phyloP scores from a whole-genome alignment of 2,797 vertebrate genomes.

The Betta splendens region DNA sequence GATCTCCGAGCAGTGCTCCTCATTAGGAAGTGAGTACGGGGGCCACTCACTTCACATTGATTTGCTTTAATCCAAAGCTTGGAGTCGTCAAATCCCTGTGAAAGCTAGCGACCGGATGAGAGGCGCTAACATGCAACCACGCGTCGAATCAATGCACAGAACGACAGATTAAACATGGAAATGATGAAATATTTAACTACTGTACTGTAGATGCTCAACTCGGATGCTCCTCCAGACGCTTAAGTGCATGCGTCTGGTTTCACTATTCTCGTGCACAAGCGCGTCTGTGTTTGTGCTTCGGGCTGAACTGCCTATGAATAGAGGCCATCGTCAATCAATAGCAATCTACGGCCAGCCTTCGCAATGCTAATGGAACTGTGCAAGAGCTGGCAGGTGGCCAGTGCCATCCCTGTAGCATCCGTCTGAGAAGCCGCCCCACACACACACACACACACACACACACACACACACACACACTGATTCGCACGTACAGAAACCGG shows the following conservation, averaged over 20 bases:
- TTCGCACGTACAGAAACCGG: conserved; percentile 19
- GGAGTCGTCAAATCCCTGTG: conserved; percentile 50
- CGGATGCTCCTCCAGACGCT: conserved; percentile 16
- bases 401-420: conserved; percentile 62
- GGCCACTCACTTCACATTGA: conserved; percentile 75
- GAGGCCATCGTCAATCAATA: conserved; percentile 81
- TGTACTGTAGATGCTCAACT: conserved; percentile 3
- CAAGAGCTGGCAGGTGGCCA: conserved; percentile 71
- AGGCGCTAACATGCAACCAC: conserved; percentile 8
- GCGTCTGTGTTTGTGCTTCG: conserved; percentile 9
- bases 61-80: conserved; percentile 80
- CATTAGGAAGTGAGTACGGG: conserved; percentile 71
- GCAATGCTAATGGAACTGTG: conserved; percentile 78
- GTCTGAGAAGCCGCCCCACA: conserved; percentile 27
- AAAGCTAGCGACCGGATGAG: conserved; percentile 20
- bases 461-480: conserved; percentile 1
- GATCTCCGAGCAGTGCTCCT: conserved; percentile 59
- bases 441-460: conserved; percentile 6
- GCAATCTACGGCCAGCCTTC: conserved; percentile 77
- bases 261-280: conserved; percentile 20
- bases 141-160: conserved; percentile 9
- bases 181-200: conserved; percentile 12
- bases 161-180: not conserved
- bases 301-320: conserved; percentile 74
- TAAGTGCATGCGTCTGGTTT: conserved; percentile 29